Evolutionary conservation across 2,888 invertebrate genomes (phyloP), one percentile per base, ranked within the genome.

Genomic region (Tenthredo notha): DNA sequence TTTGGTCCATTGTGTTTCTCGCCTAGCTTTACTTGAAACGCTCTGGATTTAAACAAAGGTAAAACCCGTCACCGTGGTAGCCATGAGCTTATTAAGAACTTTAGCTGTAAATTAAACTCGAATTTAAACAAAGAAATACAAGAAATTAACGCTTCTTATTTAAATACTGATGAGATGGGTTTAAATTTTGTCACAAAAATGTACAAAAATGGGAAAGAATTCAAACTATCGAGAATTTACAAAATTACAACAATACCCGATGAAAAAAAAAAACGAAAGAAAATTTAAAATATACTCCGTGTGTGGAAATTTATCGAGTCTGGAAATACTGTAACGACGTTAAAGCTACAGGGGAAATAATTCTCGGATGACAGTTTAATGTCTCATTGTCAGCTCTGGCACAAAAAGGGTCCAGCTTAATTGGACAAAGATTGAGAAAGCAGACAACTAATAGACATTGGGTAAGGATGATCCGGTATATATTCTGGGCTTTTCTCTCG

Each of bases 1-100:
- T 61, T 80, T 40, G 80, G 37, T 61, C 61, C 80, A 80, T 80
- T 80, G 80, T 80, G 40, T 80, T 80, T 80, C 80, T 80, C 80
- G 80, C 61, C 58, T 61, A 61, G 58, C 25, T 21, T 21, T 21
- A 50, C 80, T 80, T 15, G 58, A 25, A 40, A 61, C 80, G 61
- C 40, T 80, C 21, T 50, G 40, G 37, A 10, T 61, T 21, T 15
- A 61, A 80, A 50, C 25, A 80, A 80, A 61, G 61, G 37, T 12
- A 61, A 61, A 37, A 15, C 50, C 29, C 54, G 77, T 77, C 33
- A 74, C 43, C 21, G 77, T 33, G 10, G 18, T 15, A 75, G 78
- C 25, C 21, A 58, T 40, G 80, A 80, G 80, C 80, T 80, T 80
- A 80, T 80, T 61, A 80, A 61, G 21, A 58, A 47, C 40, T 80